phyloP scores from a whole-genome alignment of 2,888 invertebrate species.

The Empis livida region DNA sequence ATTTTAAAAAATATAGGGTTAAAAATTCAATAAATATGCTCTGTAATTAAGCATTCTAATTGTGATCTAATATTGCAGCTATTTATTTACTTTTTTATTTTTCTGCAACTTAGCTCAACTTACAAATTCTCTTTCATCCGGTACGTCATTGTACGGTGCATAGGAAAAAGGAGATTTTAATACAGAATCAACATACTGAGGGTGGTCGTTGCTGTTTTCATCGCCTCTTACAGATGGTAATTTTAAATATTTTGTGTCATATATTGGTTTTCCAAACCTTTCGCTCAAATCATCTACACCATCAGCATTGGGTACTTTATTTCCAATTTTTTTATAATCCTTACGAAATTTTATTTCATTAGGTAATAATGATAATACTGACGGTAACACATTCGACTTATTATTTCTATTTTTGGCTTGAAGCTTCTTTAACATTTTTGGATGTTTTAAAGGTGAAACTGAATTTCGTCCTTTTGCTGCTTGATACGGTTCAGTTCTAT shows the following conservation, averaged over 20 bases:
- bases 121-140: conserved; percentile 11
- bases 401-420: conserved; percentile 7
- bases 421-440: conserved; percentile 33
- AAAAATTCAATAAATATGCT: too few relatives aligned
- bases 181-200: conserved; percentile 13
- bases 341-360: too few relatives aligned
- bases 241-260: background rate
- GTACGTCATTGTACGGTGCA: conserved; percentile 10
- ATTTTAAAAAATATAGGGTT: too few relatives aligned
- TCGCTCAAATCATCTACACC: conserved; percentile 2
- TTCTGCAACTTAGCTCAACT: conserved; percentile 12
- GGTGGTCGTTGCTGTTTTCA: conserved; percentile 5
- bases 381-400: background rate
- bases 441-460: conserved; percentile 31
- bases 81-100: conserved; percentile 12
- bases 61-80: too few relatives aligned
- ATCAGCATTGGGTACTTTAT: conserved; percentile 8
- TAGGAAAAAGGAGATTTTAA: conserved; percentile 10
- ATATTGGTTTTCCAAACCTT: background rate
- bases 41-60: too few relatives aligned
- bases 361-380: too few relatives aligned
- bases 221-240: background rate
- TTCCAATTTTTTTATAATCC: conserved; percentile 3
- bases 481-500: conserved; percentile 34
- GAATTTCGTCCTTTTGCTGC: conserved; percentile 20